phyloP scores from a whole-genome alignment of 2,797 vertebrate genomes.

The Tiaroga cobitis region DNA sequence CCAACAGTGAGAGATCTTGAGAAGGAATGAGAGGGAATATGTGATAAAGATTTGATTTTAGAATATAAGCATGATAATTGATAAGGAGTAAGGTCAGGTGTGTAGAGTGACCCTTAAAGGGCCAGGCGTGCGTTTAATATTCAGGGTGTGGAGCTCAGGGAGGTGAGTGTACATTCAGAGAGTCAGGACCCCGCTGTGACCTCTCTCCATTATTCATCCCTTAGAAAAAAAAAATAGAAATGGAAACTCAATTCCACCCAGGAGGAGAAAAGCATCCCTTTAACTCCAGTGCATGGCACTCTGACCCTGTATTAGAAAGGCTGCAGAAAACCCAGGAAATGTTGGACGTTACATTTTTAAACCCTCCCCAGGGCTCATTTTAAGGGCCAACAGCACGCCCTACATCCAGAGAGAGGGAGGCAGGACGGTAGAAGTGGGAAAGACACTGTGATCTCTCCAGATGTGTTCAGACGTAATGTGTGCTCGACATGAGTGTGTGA shows the following conservation, averaged over 20 bases:
- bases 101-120: slow-evolving; percentile 66
- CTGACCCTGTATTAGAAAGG: slow-evolving; percentile 81
- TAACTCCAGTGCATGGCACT: slow-evolving; percentile 73
- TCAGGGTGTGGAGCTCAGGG: slow-evolving; percentile 68
- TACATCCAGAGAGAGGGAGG: slow-evolving; percentile 50
- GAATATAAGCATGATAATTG: slow-evolving; percentile 31
- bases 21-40: not conserved
- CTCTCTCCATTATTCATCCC: slow-evolving; percentile 84
- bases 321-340: slow-evolving; percentile 68
- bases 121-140: slow-evolving; percentile 72
- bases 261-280: slow-evolving; percentile 73
- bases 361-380: slow-evolving; percentile 64
- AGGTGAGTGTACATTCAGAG: slow-evolving; percentile 77
- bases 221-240: slow-evolving; percentile 63
- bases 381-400: slow-evolving; percentile 60
- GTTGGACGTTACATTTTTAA: slow-evolving; percentile 79
- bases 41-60: slow-evolving; percentile 39
- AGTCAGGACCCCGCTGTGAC: slow-evolving; percentile 79
- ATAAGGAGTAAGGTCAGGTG: slow-evolving; percentile 74
- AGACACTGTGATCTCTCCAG: slow-evolving; percentile 25
- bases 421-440: not conserved
- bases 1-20: not conserved
- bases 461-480: slow-evolving; percentile 26
- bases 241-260: slow-evolving; percentile 68
- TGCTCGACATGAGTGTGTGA: slow-evolving; percentile 24